Percentiles rank a stretch among this genome's conserved stretches.
These are phyloP conservation scores for Zelleria hepariella DNA, from an alignment of 2,888 invertebrate species.

Conservation along the genomic window DNA sequence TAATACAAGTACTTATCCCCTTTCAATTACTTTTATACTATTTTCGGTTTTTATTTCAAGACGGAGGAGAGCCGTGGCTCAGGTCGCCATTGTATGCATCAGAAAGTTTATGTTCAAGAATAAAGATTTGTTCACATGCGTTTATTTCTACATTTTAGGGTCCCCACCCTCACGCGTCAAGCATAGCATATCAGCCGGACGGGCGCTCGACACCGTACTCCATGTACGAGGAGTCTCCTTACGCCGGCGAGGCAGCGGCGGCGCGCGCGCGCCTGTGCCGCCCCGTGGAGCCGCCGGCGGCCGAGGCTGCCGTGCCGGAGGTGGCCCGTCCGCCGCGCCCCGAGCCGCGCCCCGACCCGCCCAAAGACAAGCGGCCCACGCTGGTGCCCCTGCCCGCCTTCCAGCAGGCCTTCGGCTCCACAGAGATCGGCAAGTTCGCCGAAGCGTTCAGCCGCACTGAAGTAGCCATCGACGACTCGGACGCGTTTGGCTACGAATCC, in stretches of 20 bases:
- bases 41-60: too few species aligned
- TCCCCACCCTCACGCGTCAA: slow-evolving; percentile 36
- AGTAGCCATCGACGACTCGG: slow-evolving; percentile 52
- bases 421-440: slow-evolving; percentile 87
- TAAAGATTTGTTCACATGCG: not conserved
- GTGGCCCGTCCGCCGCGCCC: slow-evolving; percentile 27
- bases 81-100: too few species aligned
- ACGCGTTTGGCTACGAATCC: slow-evolving; percentile 52
- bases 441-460: slow-evolving; percentile 77
- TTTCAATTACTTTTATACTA: too few species aligned
- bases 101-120: not conserved
- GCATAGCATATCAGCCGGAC: slow-evolving; percentile 39
- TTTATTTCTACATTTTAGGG: slow-evolving; percentile 32
- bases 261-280: slow-evolving; percentile 24
- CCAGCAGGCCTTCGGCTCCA: slow-evolving; percentile 88
- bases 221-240: slow-evolving; percentile 36
- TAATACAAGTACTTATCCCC: too few species aligned
- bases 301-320: not conserved
- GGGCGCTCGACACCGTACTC: slow-evolving; percentile 51
- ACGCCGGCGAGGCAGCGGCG: slow-evolving; percentile 17
- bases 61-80: too few species aligned
- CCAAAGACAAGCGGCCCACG: slow-evolving; percentile 50
- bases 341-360: slow-evolving; percentile 39
- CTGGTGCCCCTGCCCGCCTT: slow-evolving; percentile 82
- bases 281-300: slow-evolving; percentile 12